phyloP scores from a whole-genome alignment of 2,113 vertebrate genomes.

The Laticauda colubrina region DNA sequence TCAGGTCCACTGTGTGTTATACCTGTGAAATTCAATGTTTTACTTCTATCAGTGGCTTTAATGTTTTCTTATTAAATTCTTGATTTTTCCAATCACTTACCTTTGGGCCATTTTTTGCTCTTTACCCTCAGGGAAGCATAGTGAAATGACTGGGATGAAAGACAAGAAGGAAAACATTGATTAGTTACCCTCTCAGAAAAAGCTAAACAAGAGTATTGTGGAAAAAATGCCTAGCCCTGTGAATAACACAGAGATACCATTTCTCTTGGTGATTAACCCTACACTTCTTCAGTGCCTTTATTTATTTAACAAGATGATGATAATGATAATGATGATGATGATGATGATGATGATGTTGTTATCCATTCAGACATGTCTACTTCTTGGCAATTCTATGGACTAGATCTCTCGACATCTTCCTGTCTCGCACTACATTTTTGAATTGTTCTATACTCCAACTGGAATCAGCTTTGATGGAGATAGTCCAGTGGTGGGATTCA shows the following conservation, averaged over 20 bases:
- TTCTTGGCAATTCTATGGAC: background rate
- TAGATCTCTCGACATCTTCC: background rate
- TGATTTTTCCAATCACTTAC: conserved; percentile 59
- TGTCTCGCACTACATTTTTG: background rate
- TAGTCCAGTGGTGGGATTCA: too few species aligned
- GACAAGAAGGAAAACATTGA: conserved; percentile 30
- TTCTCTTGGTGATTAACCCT: background rate
- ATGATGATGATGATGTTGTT: background rate
- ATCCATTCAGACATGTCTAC: background rate
- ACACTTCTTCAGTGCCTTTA: background rate
- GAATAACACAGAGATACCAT: too few species aligned
- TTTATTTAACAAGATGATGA: background rate
- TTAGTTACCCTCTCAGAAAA: background rate
- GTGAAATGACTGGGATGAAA: conserved; percentile 80
- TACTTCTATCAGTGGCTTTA: background rate
- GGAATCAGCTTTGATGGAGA: background rate
- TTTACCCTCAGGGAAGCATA: conserved; percentile 87
- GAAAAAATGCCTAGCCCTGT: background rate
- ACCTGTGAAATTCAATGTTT: background rate
- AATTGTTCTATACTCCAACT: background rate
- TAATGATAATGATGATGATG: too few species aligned
- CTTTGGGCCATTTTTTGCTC: conserved; percentile 89
- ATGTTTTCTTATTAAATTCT: background rate
- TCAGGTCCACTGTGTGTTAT: background rate
- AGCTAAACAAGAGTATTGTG: background rate